Evolutionary conservation across 1,140 invertebrate genomes (phyloP).

Genomic region (Ruditapes philippinarum): DNA sequence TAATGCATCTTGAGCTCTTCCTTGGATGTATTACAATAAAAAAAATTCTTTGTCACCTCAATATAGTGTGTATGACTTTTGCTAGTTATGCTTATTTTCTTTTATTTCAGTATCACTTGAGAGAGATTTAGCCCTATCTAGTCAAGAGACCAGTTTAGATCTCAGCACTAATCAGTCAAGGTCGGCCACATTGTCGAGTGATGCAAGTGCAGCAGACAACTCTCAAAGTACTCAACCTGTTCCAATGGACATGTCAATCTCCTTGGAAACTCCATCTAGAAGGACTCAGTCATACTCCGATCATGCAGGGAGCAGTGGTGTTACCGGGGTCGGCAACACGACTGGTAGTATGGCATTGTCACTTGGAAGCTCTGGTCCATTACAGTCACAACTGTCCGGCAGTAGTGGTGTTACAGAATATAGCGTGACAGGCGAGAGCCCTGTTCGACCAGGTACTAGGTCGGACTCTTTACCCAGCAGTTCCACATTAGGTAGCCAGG

Average conservation of each 20-base stretch:
- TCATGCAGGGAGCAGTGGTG: neutral
- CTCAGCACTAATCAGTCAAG: constrained; percentile 8
- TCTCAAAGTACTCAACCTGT: constrained; percentile 3
- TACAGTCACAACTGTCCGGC: constrained; percentile 21
- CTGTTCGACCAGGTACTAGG: constrained; percentile 19
- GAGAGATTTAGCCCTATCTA: neutral
- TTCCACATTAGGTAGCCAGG: neutral
- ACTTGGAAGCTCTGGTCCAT: too few relatives aligned
- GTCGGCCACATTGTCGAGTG: neutral
- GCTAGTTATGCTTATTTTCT: too few relatives aligned
- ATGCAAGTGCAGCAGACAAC: neutral
- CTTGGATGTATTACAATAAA: too few relatives aligned
- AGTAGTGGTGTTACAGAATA: constrained; percentile 46
- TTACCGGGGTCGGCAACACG: neutral
- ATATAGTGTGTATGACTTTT: too few relatives aligned
- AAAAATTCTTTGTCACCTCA: too few relatives aligned
- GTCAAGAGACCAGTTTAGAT: constrained; percentile 27
- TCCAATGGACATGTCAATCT: constrained; percentile 37
- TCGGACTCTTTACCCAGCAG: constrained; percentile 8
- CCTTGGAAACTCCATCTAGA: neutral
- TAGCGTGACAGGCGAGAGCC: constrained; percentile 40
- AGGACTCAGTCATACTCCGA: neutral
- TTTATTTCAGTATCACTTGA: neutral
- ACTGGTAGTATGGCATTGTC: neutral
- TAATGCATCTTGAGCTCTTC: too few relatives aligned